Evolutionary conservation across 2,888 invertebrate species (phyloP).

Genomic region (Cephus spinipes): DNA sequence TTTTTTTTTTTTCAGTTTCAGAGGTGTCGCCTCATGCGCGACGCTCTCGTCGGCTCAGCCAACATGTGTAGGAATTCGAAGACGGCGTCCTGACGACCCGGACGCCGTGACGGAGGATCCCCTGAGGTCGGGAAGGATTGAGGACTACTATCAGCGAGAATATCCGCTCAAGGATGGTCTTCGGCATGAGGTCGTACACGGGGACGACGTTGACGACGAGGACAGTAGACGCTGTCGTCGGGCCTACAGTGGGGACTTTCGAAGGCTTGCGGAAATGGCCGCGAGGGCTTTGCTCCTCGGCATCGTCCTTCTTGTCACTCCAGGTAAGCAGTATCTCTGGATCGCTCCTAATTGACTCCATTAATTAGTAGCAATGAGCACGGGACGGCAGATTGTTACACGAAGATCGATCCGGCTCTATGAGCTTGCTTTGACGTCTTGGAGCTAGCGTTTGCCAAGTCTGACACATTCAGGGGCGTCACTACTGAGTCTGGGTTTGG

Average conservation of each 20-base stretch:
- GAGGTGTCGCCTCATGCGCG: constrained; percentile 38
- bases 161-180: constrained; percentile 17
- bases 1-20: too few relatives aligned
- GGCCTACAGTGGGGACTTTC: constrained; percentile 53
- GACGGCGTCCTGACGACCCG: constrained; percentile 28
- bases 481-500: too few relatives aligned
- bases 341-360: too few relatives aligned
- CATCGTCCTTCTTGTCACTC: constrained; percentile 61
- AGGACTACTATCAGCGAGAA: constrained; percentile 21
- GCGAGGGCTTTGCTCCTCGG: constrained; percentile 59
- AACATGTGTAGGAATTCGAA: constrained; percentile 53
- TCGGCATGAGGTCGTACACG: constrained; percentile 2
- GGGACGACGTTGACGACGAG: constrained; percentile 35
- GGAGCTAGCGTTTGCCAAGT: too few relatives aligned
- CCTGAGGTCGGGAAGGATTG: constrained; percentile 35
- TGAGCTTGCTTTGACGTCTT: too few relatives aligned
- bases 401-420: too few relatives aligned
- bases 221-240: constrained; percentile 46
- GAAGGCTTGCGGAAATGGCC: constrained; percentile 59
- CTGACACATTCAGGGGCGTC: too few relatives aligned
- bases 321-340: constrained; percentile 44
- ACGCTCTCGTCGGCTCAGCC: constrained; percentile 59
- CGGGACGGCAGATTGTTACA: too few relatives aligned
- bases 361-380: too few relatives aligned
- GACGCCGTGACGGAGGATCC: constrained; percentile 38